These are phyloP conservation scores for Acronicta leporina DNA, from an alignment of 2,888 invertebrate species.

Conservation along the genomic window DNA sequence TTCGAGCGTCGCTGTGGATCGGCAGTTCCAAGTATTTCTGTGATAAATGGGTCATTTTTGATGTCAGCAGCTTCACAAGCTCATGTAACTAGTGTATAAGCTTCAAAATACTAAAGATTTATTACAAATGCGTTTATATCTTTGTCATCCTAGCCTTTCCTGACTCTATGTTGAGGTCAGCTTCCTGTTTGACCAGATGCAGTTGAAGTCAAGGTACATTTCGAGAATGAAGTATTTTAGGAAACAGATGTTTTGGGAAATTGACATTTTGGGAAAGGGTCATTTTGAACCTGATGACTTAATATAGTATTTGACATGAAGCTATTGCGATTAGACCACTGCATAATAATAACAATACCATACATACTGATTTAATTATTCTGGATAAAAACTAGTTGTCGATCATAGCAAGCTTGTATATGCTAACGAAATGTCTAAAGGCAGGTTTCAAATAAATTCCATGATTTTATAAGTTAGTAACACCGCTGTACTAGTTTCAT, in stretches of 20 bases:
- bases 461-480: constrained; percentile 3
- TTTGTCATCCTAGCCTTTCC: background rate
- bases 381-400: too few relatives aligned
- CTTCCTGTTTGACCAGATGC: too few relatives aligned
- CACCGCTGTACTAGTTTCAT: constrained; percentile 16
- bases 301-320: too few relatives aligned
- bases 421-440: constrained; percentile 27
- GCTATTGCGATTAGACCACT: too few relatives aligned
- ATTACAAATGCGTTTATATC: constrained; percentile 25
- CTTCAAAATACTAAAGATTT: constrained; percentile 41
- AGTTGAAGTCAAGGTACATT: too few relatives aligned
- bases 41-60: constrained; percentile 64
- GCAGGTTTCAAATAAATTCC: constrained; percentile 34
- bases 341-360: too few relatives aligned
- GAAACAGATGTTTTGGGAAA: too few relatives aligned
- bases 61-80: constrained; percentile 65
- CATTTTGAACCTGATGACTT: too few relatives aligned
- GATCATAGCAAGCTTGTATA: background rate
- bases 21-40: constrained; percentile 54
- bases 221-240: too few relatives aligned
- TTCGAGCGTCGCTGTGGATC: constrained; percentile 20
- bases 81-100: constrained; percentile 65
- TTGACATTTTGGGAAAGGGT: too few relatives aligned
- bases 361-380: too few relatives aligned
- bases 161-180: too few relatives aligned